Base-by-base conservation (phyloP, 2,113 vertebrate species). In the Sclerurus mexicanus region DNA sequence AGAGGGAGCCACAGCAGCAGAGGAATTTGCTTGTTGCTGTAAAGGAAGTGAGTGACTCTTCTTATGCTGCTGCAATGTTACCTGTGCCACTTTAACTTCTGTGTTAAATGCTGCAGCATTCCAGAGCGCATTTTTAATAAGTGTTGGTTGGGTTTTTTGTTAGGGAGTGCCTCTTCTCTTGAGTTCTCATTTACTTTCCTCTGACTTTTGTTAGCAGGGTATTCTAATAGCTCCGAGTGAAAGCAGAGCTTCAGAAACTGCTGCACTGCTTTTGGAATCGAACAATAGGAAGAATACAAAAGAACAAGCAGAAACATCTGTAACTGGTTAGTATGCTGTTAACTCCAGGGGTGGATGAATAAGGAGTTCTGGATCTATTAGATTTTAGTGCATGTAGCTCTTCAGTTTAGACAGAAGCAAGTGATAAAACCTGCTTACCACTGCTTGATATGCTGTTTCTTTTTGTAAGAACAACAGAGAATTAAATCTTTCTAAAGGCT, bases 41-140 rank as follows among this genome's bases (percentile, higher is more conserved):
- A 64, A 99, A 99, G 91, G 99, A 99, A 98, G 99, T 99, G 88
- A 98, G 98, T 97, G 74, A 74, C 49, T 86, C n/a, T 60, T 59
- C 50, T 56, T 52, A 52, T 59, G 55, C 39, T 89, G 44, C 56
- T 1, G 2, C 44, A 37, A 1, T 18, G 14, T 59, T 84, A 77
- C 47, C 44, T 53, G 35, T 72, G 56, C 68, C 24, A 18, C 74
- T 62, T 92, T 74, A 64, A 46, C 8, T 56, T 66, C 31, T 95
- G 13, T 75, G 33, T 89, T 79, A n/a, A 95, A 89, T 33, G 72
- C 74, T 83, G 35, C 53, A 73, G 55, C 10, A 2, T 91, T 91
- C 14, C 67, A 69, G 40, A 40, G 89, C 28, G 59, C 10, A 1
- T 35, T 63, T 66, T 62, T 64, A 10, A 58, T 83, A 83, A 60